phyloP scores from a whole-genome alignment of 2,797 vertebrate species.

The Pseudotriccus pelzelni region DNA sequence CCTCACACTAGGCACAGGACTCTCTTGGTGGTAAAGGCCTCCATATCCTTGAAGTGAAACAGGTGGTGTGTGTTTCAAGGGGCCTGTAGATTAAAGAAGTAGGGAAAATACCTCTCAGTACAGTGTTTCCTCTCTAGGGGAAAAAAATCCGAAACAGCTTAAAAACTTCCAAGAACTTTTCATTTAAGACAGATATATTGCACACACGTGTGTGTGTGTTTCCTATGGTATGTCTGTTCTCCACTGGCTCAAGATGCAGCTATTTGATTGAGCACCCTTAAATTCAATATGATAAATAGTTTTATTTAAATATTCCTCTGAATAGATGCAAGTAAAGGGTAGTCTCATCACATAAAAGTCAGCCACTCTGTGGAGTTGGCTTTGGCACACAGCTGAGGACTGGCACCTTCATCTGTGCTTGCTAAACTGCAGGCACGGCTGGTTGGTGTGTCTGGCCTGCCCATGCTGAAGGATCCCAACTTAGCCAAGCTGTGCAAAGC shows the following conservation, averaged over 20 bases:
- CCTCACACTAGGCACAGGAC: neutral
- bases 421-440: neutral
- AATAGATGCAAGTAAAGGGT: neutral
- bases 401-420: neutral
- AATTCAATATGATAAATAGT: neutral
- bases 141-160: neutral
- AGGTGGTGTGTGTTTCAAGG: neutral
- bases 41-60: neutral
- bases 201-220: fast-evolving
- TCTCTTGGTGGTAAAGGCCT: neutral
- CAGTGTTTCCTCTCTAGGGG: neutral
- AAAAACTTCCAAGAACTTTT: neutral
- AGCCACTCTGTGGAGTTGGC: neutral
- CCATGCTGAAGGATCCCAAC: fast-evolving
- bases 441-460: fast-evolving
- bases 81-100: neutral
- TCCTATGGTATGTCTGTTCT: neutral
- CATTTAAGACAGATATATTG: neutral
- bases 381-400: neutral
- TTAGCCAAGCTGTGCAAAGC: neutral
- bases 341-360: neutral
- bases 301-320: neutral
- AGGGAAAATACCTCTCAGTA: neutral
- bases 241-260: neutral
- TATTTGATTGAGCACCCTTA: neutral